Base-by-base conservation (phyloP, 1,140 invertebrate genomes). In the Oppia nitens region DNA sequence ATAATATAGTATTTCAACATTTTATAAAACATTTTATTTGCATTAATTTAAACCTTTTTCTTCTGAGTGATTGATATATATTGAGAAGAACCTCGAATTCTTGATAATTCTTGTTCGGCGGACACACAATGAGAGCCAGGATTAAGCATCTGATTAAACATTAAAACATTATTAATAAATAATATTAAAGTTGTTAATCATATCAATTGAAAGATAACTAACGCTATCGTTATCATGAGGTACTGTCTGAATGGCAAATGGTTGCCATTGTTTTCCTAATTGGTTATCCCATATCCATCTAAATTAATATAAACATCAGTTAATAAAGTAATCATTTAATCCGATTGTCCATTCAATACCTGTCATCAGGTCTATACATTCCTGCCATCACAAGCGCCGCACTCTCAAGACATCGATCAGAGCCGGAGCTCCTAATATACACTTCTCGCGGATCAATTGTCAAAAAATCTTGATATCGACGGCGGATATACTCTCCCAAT, bases 201-300 rank as follows among this genome's bases (percentile, higher is more conserved):
- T 2, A 3, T 25, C 9, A 27, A 24, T 47, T 29, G 2, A 24
- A 29, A 58, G 12, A 32, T 23, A 14, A 49, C 11, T 32, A 49
- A 61, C 55, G 14, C 28, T 27, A 53, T 63, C 62, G 21, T 14
- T 6, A 26, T 47, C 23, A 24, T 29, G 27, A 40, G 62, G 62
- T 9, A 21, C 51, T 23, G 62, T 62, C 17, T 61, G 60, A 6
- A 63, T 53, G 0, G 60, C 53, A 21, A 63, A 29, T 47, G 62
- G 62, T 51, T 62, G 53, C 59, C 59, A 63, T 29, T 40, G 14
- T 12, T 49, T 24, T 2, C 56, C 56, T 4, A 63, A n/a, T 21
- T 61, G 27, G 17, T 56, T 26, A 40, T 57, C 48, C 62, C 62
- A 63, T 17, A 56, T 50, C 61, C 61, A 62, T 58, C 45, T 11